Percentiles rank a stretch among this genome's conserved stretches.
Evolutionary conservation across 2,888 invertebrate species (phyloP).

Genomic region (Nebria brevicollis): DNA sequence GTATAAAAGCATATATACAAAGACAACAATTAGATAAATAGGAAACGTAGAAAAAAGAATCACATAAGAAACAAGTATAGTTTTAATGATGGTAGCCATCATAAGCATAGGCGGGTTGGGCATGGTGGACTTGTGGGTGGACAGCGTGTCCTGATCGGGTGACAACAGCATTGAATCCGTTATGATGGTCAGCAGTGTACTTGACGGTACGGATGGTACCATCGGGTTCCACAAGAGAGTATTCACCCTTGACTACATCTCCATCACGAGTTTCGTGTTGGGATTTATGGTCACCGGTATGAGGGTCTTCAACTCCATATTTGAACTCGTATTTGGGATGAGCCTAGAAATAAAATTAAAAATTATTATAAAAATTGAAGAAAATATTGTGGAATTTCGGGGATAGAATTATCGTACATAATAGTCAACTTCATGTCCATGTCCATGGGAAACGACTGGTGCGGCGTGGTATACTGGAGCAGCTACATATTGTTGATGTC

Average conservation of each 20-base stretch:
- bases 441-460: constrained; percentile 8
- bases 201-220: constrained; percentile 48
- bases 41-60: not conserved
- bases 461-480: constrained; percentile 26
- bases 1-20: not conserved
- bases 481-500: constrained; percentile 26
- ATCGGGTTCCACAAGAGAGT: constrained; percentile 37
- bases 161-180: constrained; percentile 40
- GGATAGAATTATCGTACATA: constrained; percentile 18
- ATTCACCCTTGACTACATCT: constrained; percentile 39
- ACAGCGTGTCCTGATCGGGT: constrained; percentile 49
- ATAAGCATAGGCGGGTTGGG: constrained; percentile 42
- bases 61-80: not conserved
- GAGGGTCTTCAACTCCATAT: constrained; percentile 41
- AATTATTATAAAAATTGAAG: not conserved
- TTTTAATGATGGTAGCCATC: constrained; percentile 39
- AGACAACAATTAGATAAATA: not conserved
- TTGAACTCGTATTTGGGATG: constrained; percentile 43
- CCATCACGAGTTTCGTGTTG: constrained; percentile 42
- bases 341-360: constrained; percentile 21
- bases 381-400: not conserved
- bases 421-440: constrained; percentile 34
- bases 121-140: constrained; percentile 50
- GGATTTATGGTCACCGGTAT: constrained; percentile 42
- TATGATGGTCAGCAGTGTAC: constrained; percentile 50